Evolutionary conservation across 2,797 vertebrate species (phyloP).

Genomic region (Phataginus tricuspis): DNA sequence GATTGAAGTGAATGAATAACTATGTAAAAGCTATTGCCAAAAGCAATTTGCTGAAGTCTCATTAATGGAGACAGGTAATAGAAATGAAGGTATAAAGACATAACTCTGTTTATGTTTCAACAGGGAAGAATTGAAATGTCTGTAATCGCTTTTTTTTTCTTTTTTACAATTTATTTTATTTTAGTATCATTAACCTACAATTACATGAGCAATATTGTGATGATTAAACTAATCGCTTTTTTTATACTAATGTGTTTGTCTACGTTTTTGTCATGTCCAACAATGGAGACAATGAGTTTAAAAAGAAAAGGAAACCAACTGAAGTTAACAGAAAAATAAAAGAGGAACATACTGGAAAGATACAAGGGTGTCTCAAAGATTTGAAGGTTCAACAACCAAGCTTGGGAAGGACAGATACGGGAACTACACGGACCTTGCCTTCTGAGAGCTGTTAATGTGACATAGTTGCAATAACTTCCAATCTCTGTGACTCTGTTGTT

Average conservation of each 20-base stretch:
- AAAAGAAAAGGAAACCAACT: neutral
- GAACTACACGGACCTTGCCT: neutral
- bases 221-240: neutral
- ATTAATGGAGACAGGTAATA: slow-evolving; percentile 41
- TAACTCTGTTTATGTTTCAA: neutral
- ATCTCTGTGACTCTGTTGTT: neutral
- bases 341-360: neutral
- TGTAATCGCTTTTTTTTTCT: neutral
- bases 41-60: slow-evolving; percentile 36
- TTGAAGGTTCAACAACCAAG: neutral
- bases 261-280: slow-evolving; percentile 2
- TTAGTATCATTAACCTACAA: no score
- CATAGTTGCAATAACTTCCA: neutral
- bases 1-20: neutral
- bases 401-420: neutral
- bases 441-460: neutral
- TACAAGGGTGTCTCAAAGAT: neutral
- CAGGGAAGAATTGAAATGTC: neutral
- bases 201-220: no score
- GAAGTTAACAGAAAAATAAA: neutral
- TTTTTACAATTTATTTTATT: no score
- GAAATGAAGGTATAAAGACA: slow-evolving; percentile 5
- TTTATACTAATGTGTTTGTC: neutral
- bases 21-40: slow-evolving; percentile 2
- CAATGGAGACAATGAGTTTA: neutral